These are phyloP conservation scores for Cephus rjabovi DNA, from an alignment of 2,888 invertebrate species.

Conservation along the genomic window DNA sequence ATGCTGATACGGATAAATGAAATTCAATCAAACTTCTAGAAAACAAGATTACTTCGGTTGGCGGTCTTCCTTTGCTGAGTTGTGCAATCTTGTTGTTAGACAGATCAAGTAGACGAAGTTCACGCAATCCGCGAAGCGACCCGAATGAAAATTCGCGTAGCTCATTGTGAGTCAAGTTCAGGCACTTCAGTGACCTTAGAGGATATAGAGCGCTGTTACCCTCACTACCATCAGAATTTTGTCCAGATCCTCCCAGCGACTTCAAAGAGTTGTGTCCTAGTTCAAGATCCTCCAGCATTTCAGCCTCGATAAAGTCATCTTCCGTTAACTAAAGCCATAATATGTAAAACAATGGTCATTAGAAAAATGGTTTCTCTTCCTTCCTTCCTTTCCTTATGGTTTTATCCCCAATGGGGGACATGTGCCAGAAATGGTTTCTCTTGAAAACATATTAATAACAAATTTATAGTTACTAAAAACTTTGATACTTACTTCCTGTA, in stretches of 20 bases:
- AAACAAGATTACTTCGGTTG: slow-evolving; percentile 53
- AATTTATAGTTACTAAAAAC: slow-evolving; percentile 28
- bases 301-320: slow-evolving; percentile 82
- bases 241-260: slow-evolving; percentile 67
- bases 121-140: slow-evolving; percentile 80
- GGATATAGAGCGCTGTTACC: slow-evolving; percentile 78
- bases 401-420: no score
- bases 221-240: slow-evolving; percentile 45
- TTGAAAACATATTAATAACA: not conserved
- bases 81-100: slow-evolving; percentile 80
- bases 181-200: slow-evolving; percentile 74
- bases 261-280: slow-evolving; percentile 80
- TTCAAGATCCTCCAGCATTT: slow-evolving; percentile 76
- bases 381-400: no score
- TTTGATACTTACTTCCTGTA: slow-evolving; percentile 73
- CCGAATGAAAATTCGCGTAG: slow-evolving; percentile 83
- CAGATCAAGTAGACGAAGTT: slow-evolving; percentile 79
- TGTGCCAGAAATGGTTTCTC: not conserved
- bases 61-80: slow-evolving; percentile 52
- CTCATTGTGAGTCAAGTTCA: slow-evolving; percentile 82
- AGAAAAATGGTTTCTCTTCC: not conserved
- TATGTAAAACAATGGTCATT: not conserved
- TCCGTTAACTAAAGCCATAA: slow-evolving; percentile 71
- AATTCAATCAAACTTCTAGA: not conserved
- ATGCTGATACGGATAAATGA: not conserved